Conservation (phyloP, 2,113 vertebrate genomes). For the Forbesichthys agassizii region DNA sequence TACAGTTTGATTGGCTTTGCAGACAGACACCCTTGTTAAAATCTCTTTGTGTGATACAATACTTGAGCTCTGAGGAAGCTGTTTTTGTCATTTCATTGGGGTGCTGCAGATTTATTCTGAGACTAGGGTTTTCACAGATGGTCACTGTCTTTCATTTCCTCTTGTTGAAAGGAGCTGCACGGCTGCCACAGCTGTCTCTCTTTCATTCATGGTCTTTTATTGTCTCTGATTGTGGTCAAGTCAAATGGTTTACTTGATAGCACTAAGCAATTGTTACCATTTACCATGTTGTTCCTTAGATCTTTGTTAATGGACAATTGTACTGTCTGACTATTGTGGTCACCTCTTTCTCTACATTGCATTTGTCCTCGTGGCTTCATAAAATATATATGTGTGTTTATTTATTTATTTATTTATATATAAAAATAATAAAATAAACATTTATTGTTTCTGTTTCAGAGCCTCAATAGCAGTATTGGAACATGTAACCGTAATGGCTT, state of each 20-base stretch:
- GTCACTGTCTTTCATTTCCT: slow-evolving; percentile 54
- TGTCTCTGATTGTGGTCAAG: too few relatives aligned
- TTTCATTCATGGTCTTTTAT: not conserved
- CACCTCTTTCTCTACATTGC: not conserved
- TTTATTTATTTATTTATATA: too few relatives aligned
- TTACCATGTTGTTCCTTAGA: slow-evolving; percentile 9
- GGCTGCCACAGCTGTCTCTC: slow-evolving; percentile 51
- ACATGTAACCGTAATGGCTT: slow-evolving; percentile 68
- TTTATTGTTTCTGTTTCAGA: slow-evolving; percentile 60
- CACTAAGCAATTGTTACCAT: not conserved
- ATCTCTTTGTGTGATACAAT: slow-evolving; percentile 47
- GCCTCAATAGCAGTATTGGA: slow-evolving; percentile 74
- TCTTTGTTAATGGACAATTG: slow-evolving; percentile 11
- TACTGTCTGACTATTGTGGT: not conserved
- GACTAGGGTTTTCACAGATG: slow-evolving; percentile 48
- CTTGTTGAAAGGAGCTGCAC: slow-evolving; percentile 67
- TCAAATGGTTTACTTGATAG: not conserved
- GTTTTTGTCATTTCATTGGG: slow-evolving; percentile 60
- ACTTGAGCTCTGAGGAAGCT: slow-evolving; percentile 29
- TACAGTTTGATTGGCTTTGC: slow-evolving; percentile 71
- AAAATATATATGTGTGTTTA: not conserved
- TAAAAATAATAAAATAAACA: not conserved
- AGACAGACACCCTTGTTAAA: slow-evolving; percentile 54
- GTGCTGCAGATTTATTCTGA: slow-evolving; percentile 23
- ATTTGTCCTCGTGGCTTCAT: not conserved